phyloP scores from a whole-genome alignment of 1,140 invertebrate species.

The Lepidurus arcticus region DNA sequence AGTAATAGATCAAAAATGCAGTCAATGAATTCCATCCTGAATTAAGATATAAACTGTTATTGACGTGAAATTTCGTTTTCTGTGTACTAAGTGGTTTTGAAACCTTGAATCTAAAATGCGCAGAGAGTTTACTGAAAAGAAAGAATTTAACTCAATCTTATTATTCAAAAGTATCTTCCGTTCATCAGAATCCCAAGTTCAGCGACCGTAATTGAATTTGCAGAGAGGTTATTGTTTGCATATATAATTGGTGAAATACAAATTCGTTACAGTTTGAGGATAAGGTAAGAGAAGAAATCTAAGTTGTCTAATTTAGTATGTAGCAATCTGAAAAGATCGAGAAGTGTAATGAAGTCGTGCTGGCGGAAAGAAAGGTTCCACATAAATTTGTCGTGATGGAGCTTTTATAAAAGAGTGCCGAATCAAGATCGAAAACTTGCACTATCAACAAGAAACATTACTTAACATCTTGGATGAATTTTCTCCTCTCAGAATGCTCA shows the following conservation, averaged over 20 bases:
- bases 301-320: constrained; percentile 6
- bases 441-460: not conserved
- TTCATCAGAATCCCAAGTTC: not conserved
- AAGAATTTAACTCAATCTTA: too few species aligned
- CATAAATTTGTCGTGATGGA: constrained; percentile 9
- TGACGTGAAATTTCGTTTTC: not conserved
- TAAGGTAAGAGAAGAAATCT: not conserved
- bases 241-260: not conserved
- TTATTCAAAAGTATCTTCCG: too few species aligned
- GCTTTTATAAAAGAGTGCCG: not conserved
- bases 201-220: not conserved
- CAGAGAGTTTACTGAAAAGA: too few species aligned
- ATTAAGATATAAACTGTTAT: not conserved
- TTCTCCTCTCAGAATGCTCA: not conserved
- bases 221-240: not conserved
- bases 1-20: not conserved
- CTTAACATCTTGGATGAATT: not conserved
- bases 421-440: not conserved
- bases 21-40: not conserved
- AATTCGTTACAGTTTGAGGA: not conserved
- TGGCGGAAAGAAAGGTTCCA: not conserved
- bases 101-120: too few species aligned
- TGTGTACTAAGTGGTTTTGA: too few species aligned
- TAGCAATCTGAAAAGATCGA: not conserved
- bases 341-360: constrained; percentile 17